Evolutionary conservation across 1,140 invertebrate genomes (phyloP), one percentile per base, ranked within the genome.

Genomic region (Heliconius hermathena): DNA sequence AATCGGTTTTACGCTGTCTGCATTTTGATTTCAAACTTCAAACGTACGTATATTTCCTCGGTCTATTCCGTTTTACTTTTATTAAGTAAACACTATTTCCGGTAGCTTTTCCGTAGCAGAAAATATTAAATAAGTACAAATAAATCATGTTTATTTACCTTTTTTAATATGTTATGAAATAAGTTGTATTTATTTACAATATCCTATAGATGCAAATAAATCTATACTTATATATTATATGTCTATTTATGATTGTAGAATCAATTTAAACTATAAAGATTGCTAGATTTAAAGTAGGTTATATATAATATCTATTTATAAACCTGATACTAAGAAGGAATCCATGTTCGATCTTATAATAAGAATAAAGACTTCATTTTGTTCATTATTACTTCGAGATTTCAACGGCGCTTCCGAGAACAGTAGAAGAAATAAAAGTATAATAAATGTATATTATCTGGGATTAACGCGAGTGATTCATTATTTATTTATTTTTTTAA

Each of bases 1-100:
- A 76, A 76, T 76, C 60, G 74, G 60, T 76, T 70, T 76, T 76
- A 76, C 74, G 74, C 38, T 70, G 74, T 76, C 74, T 70, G 60
- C 74, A 76, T 76, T 76, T 76, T 76, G 60, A 76, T 76, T 33
- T 49, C 6, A 76, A 76, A 76, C 36, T 66, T 29, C 74, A 18
- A 76, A 66, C 74, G 26, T 33, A 22, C 73, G 22, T 29, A 29
- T 66, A 29, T 66, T 66, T 26, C 26, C 22, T 66, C 11, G n/a
- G 54, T 57, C n/a, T 57, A 57, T 22, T 57, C 54, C n/a, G 54
- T 57, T 57, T 57, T 22, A n/a, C 54, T 57, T 66, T 66, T 66
- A 66, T 66, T 66, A 66, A 66, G 60, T 66, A 16, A 16, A 29
- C 26, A 3, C 29, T 66, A 66, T 66, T 26, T 66, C 11, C 60